Evolutionary conservation across 2,113 vertebrate genomes (phyloP), one percentile per base, ranked within the genome.

Genomic region (Circaetus cinerascens): DNA sequence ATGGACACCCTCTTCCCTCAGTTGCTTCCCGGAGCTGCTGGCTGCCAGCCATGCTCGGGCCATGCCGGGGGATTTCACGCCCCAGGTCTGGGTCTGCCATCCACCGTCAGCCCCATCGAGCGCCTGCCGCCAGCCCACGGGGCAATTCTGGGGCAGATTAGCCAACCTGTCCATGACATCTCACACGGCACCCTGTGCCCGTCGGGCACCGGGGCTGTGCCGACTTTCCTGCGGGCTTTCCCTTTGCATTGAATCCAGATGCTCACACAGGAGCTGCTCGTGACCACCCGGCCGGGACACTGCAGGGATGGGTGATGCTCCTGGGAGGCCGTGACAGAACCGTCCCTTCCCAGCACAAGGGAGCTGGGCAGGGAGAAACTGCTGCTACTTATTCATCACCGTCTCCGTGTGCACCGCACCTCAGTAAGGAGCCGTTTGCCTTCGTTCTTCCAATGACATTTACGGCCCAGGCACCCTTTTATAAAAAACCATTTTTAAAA

Each of bases 111-210:
- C 38, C 20, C 79, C 40, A 7, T 2, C 3, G 7, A 50, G 22
- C 3, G 3, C 40, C 69, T 4, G 51, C 46, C 3, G 11, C 69
- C 63, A 41, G 10, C 23, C 71, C 11, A 0, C 2, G 60, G 51
- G 53, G 43, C 60, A 9, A 14, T 36, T 2, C 5, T 0, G 60
- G 53, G 43, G 8, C 38, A 29, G 41, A 64, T 57, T 20, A 22
- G 20, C 48, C 1, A 7, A 4, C 0, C 11, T 8, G 41, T 1
- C 51, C 8, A 0, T 8, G 46, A 56, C 36, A 11, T 12, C 69
- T 53, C 32, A 45, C 22, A 2, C 0, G 3, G 53, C 55, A 27
- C 46, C 27, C 22, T 30, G n/a, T 11, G 66, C 29, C 53, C 4
- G 2, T 26, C 2, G 13, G 19, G n/a, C 41, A 4, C 59, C 2